Percentiles rank a stretch among this genome's conserved stretches.
Evolutionary conservation across 2,113 vertebrate genomes (phyloP).

Genomic region (Atractosteus spatula): DNA sequence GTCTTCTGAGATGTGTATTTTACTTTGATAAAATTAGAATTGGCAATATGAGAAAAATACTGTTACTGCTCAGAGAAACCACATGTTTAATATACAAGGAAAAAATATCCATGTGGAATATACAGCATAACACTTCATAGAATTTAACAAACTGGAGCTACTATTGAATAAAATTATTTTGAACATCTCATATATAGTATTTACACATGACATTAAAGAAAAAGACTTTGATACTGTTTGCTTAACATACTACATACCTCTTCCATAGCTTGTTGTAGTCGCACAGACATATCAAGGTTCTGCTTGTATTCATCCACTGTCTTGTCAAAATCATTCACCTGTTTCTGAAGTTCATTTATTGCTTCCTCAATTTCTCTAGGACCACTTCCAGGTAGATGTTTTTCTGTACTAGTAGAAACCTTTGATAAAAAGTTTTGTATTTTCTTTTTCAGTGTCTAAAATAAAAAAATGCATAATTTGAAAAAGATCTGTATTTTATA

Average conservation of each 20-base stretch:
- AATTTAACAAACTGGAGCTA: no score
- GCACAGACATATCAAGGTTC: constrained; percentile 73
- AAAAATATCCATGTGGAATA: no score
- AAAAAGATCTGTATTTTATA: background rate
- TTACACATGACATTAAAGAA: no score
- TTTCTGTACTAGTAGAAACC: constrained; percentile 52
- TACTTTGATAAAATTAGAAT: no score
- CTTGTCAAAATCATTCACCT: constrained; percentile 72
- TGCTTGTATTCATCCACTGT: constrained; percentile 76
- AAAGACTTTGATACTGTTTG: no score
- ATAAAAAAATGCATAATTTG: background rate
- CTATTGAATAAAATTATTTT: no score
- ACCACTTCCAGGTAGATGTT: constrained; percentile 51
- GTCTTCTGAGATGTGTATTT: no score
- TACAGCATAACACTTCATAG: no score
- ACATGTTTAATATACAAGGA: no score
- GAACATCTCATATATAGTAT: no score
- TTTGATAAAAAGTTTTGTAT: constrained; percentile 65
- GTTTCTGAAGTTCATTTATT: constrained; percentile 72
- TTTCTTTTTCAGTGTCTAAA: constrained; percentile 75
- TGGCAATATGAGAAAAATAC: no score
- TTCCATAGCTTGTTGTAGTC: constrained; percentile 80
- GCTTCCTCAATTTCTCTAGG: constrained; percentile 54
- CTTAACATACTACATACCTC: constrained; percentile 65
- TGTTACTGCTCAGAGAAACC: no score